Conservation (phyloP, 2,113 vertebrate genomes). For the Planiliza haematocheilus region DNA sequence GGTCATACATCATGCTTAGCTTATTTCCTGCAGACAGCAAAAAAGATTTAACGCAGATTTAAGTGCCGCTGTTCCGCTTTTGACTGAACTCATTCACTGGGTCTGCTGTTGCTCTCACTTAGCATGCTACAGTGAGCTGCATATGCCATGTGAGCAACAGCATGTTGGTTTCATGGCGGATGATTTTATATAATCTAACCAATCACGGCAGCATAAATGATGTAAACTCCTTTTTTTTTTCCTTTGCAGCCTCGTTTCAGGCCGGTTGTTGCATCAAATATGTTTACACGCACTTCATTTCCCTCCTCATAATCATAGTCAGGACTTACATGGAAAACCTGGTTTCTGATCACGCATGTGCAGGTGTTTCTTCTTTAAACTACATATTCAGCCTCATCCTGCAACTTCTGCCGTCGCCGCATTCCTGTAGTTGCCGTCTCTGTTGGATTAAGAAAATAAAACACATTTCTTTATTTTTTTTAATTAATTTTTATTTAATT, state of each 20-base stretch:
- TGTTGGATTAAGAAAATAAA: no score
- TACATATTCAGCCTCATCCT: not conserved
- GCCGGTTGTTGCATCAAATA: not conserved
- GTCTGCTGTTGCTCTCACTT: not conserved
- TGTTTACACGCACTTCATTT: not conserved
- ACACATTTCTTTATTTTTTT: no score
- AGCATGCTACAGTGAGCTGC: not conserved
- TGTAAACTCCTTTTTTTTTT: not conserved
- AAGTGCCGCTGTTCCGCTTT: not conserved
- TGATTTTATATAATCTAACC: not conserved
- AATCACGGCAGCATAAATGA: not conserved
- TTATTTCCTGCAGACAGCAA: conserved; percentile 1
- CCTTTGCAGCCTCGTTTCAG: no score
- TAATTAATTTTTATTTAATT: no score
- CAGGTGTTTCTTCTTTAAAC: not conserved
- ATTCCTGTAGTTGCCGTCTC: no score
- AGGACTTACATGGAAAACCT: not conserved
- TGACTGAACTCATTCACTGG: not conserved
- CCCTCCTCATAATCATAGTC: no score
- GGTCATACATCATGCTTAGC: conserved; percentile 9
- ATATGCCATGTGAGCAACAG: conserved; percentile 4
- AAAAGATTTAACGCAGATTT: not conserved
- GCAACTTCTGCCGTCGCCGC: not conserved
- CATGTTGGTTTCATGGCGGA: not conserved
- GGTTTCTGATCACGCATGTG: not conserved